These are phyloP conservation scores for Andrena hattorfiana DNA, from an alignment of 2,888 invertebrate genomes.

Conservation along the genomic window DNA sequence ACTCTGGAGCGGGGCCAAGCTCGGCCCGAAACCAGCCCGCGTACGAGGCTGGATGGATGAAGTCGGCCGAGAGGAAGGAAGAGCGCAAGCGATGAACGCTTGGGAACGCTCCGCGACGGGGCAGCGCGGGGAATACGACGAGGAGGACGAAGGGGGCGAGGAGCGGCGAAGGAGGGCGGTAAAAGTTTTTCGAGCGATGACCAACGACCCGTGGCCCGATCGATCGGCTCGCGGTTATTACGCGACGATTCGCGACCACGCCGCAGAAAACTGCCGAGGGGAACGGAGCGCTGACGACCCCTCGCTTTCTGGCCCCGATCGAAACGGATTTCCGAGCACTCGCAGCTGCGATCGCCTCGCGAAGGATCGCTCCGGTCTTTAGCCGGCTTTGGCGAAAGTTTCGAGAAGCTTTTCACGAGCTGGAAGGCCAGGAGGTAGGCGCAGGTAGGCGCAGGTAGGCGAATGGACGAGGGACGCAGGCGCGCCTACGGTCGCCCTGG, in stretches of 20 bases:
- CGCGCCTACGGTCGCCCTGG: conserved; percentile 38
- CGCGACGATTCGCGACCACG: conserved; percentile 8
- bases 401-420: conserved; percentile 11
- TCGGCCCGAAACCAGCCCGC: conserved; percentile 51
- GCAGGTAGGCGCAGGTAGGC: not conserved
- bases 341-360: not conserved
- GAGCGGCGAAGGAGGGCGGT: not conserved
- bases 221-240: conserved; percentile 42
- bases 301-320: not conserved
- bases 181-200: conserved; percentile 33
- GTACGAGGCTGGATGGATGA: conserved; percentile 56
- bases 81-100: not conserved
- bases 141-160: not conserved
- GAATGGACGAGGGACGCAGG: conserved; percentile 42
- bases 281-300: no score
- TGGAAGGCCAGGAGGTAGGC: not conserved
- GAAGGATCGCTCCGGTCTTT: conserved; percentile 3
- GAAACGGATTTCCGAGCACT: conserved; percentile 21
- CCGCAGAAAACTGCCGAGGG: not conserved
- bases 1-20: conserved; percentile 69
- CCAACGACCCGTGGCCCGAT: conserved; percentile 35
- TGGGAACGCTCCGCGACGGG: no score
- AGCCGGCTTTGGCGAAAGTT: conserved; percentile 37
- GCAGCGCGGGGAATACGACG: not conserved
- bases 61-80: conserved; percentile 32